Evolutionary conservation across 2,113 vertebrate species (phyloP).

Genomic region (Nasalis larvatus): DNA sequence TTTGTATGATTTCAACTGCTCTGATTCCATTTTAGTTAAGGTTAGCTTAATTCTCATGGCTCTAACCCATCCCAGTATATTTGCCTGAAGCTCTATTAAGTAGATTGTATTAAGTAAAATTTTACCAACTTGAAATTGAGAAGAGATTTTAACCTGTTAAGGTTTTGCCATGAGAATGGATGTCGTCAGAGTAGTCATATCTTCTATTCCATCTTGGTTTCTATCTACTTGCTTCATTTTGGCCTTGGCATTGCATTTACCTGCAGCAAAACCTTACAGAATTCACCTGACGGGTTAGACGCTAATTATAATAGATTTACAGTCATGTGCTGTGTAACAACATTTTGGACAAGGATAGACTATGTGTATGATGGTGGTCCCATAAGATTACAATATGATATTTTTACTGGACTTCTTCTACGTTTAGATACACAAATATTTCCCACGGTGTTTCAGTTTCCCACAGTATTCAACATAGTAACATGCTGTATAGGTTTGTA

Average conservation of each 20-base stretch:
- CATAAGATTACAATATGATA: not conserved
- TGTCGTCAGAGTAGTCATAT: not conserved
- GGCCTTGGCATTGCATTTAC: not conserved
- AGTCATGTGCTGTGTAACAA: not conserved
- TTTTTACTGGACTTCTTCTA: not conserved
- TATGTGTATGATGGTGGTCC: not conserved
- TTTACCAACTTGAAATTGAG: not conserved
- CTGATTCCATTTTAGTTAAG: slow-evolving; percentile 64
- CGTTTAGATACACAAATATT: not conserved
- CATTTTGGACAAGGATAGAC: not conserved
- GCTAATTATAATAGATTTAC: slow-evolving; percentile 72
- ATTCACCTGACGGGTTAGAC: slow-evolving; percentile 29
- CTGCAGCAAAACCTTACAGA: not conserved
- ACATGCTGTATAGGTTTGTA: not conserved
- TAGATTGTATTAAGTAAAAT: not conserved
- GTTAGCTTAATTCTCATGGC: slow-evolving; percentile 57
- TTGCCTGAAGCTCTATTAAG: not conserved
- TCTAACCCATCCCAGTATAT: slow-evolving; percentile 14
- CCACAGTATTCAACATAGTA: not conserved
- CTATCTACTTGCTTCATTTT: slow-evolving; percentile 45
- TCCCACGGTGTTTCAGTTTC: not conserved
- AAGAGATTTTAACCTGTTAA: not conserved
- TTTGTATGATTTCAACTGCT: slow-evolving; percentile 53
- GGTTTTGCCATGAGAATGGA: not conserved
- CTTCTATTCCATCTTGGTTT: slow-evolving; percentile 43